Evolutionary conservation across 2,888 invertebrate species (phyloP).

Genomic region (Hydropsyche betteni): DNA sequence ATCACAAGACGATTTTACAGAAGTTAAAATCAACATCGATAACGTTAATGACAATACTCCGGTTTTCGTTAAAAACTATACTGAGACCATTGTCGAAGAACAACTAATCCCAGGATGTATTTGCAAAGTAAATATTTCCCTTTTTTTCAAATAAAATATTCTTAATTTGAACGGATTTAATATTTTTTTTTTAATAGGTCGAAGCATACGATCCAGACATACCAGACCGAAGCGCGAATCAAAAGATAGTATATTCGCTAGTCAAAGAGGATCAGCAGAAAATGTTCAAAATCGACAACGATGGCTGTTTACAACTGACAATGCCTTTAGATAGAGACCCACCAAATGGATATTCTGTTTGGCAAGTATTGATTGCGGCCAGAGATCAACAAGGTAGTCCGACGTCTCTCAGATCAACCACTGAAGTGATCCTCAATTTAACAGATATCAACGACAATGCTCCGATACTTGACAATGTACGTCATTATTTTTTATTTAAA

Average conservation of each 20-base stretch:
- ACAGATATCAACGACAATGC: conserved; percentile 95
- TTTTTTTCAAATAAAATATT: neutral
- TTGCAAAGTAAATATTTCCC: conserved; percentile 57
- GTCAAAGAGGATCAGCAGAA: conserved; percentile 77
- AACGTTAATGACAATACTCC: conserved; percentile 96
- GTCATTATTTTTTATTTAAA: conserved; percentile 53
- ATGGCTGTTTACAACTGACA: conserved; percentile 77
- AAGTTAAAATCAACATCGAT: conserved; percentile 84
- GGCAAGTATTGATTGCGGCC: conserved; percentile 80
- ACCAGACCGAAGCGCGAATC: conserved; percentile 76
- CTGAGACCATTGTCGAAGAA: conserved; percentile 81
- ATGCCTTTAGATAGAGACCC: conserved; percentile 89
- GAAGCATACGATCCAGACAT: conserved; percentile 89
- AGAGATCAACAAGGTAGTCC: conserved; percentile 77
- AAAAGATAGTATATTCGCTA: conserved; percentile 80
- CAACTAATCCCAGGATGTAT: conserved; percentile 74
- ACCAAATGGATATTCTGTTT: conserved; percentile 83
- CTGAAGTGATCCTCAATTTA: conserved; percentile 74
- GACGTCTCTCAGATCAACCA: conserved; percentile 70
- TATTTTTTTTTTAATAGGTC: conserved; percentile 58
- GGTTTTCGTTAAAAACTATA: conserved; percentile 77
- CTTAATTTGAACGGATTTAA: conserved; percentile 41
- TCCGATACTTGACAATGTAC: conserved; percentile 82
- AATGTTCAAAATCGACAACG: conserved; percentile 75
- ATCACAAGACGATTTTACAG: conserved; percentile 81